These are phyloP conservation scores for Sinella curviseta DNA, from an alignment of 1,140 invertebrate species.

Conservation along the genomic window DNA sequence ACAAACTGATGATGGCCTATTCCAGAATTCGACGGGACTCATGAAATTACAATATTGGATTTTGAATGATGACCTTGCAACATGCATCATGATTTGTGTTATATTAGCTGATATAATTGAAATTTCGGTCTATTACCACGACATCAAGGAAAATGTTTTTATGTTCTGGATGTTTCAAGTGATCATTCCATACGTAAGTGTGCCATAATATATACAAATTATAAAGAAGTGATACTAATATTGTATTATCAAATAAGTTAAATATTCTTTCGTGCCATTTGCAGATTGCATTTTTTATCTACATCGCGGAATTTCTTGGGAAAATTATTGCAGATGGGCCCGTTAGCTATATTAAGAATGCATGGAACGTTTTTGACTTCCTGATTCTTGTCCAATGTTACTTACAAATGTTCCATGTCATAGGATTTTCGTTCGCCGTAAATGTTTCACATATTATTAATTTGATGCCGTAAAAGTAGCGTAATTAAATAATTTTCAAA, in stretches of 20 bases:
- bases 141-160: neutral
- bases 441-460: neutral
- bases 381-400: neutral
- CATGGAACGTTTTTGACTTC: conserved; percentile 3
- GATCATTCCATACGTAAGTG: neutral
- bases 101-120: neutral
- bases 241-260: neutral
- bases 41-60: neutral
- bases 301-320: neutral
- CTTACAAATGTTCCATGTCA: too few relatives aligned
- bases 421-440: too few relatives aligned
- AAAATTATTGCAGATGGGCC: conserved; percentile 2
- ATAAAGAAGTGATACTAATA: neutral
- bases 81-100: neutral
- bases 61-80: neutral
- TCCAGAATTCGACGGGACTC: neutral
- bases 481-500: too few relatives aligned
- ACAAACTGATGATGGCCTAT: neutral
- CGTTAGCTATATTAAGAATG: neutral
- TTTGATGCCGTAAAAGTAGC: too few relatives aligned
- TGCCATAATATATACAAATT: neutral
- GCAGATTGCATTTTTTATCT: neutral
- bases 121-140: neutral
- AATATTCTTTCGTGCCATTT: neutral
- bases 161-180: neutral